Evolutionary conservation across 2,888 invertebrate species (phyloP).

Genomic region (Drosophila eohydei): DNA sequence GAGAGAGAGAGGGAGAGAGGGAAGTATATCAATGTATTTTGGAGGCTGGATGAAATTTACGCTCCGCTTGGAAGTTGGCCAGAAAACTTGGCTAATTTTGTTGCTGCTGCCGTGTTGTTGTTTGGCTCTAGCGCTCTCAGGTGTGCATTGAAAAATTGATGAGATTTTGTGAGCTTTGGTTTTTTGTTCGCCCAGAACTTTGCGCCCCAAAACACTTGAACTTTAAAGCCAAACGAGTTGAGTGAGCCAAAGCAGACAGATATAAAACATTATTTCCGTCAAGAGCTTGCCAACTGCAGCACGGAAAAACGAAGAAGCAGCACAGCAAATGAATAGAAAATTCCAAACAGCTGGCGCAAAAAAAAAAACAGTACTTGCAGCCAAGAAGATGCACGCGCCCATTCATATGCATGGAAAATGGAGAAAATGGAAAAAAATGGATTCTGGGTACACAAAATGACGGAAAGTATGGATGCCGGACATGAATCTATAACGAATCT

Average conservation of each 20-base stretch:
- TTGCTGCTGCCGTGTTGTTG: constrained; percentile 20
- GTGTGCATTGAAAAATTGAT: constrained; percentile 74
- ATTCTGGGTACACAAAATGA: not conserved
- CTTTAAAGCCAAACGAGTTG: constrained; percentile 55
- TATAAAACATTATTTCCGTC: constrained; percentile 43
- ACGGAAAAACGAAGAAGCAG: not conserved
- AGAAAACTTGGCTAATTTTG: constrained; percentile 73
- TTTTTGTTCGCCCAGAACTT: constrained; percentile 18
- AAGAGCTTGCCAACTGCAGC: constrained; percentile 26
- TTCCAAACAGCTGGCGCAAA: constrained; percentile 31
- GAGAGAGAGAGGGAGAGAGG: constrained; percentile 4
- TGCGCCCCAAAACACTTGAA: constrained; percentile 56
- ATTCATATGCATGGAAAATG: constrained; percentile 44
- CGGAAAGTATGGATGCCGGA: constrained; percentile 27
- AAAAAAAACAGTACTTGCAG: constrained; percentile 29
- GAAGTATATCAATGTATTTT: constrained; percentile 62
- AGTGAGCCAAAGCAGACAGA: constrained; percentile 11
- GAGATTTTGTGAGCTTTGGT: constrained; percentile 62
- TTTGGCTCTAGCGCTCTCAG: constrained; percentile 39
- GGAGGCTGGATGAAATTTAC: constrained; percentile 53
- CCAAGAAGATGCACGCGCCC: constrained; percentile 14
- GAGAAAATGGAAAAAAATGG: not conserved
- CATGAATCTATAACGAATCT: constrained; percentile 72
- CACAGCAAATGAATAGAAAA: constrained; percentile 8
- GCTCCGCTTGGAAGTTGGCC: constrained; percentile 56